Base-by-base conservation (phyloP, 2,888 invertebrate genomes). In the Drosophila engyochracea region DNA sequence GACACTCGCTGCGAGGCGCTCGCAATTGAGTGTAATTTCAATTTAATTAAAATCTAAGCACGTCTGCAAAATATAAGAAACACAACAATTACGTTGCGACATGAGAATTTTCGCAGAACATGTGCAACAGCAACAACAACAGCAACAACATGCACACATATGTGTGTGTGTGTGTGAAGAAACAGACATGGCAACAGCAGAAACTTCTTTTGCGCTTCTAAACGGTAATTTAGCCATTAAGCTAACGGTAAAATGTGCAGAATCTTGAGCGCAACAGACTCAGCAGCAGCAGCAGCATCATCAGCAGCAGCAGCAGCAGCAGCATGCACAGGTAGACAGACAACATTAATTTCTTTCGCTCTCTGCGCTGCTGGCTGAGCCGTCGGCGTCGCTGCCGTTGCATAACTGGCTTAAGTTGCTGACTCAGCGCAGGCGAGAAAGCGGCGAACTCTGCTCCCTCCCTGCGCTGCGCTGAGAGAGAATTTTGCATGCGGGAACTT, bases 211-310 rank as follows among this genome's bases (percentile, higher is more conserved):
- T 79, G 76, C 63, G 70, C 70, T 82, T 81, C 83, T 91, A 85
- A 91, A 80, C 88, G 91, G 88, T 90, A 81, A 83, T 91, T 91
- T 90, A 90, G 85, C 86, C 89, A 91, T 91, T 91, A 85, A 76
- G 79, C 59, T 91, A 91, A 91, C 91, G 86, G 92, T 91, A 78
- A 90, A 90, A 81, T 83, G 82, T 89, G 88, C 88, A 89, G 89
- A 89, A 82, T 84, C 69, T 86, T 74, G 78, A 64, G 77, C 70
- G 41, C 60, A 70, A 52, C 7, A 41, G 58, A 31, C 33, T 25
- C 44, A 14, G 35, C 4, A 35, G 14, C 14, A 35, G 12, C 30
- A 9, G 7, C 7, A 31, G 7, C 31, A 31, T 30, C 12, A 33
- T 3, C 12, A n/a, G n/a, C n/a, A n/a, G n/a, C n/a, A n/a, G 3